These are phyloP conservation scores for Bilobella aurantiaca DNA, from an alignment of 1,140 invertebrate species.

Conservation along the genomic window DNA sequence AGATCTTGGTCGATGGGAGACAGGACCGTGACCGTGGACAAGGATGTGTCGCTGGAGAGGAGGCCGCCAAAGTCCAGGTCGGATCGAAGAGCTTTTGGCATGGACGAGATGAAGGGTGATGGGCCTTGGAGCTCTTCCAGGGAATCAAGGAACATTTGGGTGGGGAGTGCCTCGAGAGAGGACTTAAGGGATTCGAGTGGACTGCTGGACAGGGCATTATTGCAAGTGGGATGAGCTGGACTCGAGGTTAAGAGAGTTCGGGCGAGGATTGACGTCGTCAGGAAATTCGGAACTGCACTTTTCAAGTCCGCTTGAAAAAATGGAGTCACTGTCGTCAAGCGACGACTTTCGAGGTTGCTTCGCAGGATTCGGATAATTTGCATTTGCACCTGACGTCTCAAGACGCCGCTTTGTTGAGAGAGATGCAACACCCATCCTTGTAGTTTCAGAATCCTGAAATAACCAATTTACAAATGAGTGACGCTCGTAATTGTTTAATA, in stretches of 20 bases:
- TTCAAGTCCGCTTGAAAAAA: constrained; percentile 14
- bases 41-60: constrained; percentile 1
- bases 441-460: constrained; percentile 14
- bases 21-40: constrained; percentile 28
- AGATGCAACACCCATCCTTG: constrained; percentile 33
- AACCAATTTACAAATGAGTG: not conserved
- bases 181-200: constrained; percentile 28
- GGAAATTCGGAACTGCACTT: constrained; percentile 29
- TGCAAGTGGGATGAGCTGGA: not conserved
- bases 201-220: not conserved
- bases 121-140: not conserved
- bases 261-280: constrained; percentile 33
- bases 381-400: constrained; percentile 20
- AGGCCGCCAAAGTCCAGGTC: not conserved
- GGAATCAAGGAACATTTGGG: constrained; percentile 9
- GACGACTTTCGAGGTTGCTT: constrained; percentile 13
- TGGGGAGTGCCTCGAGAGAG: constrained; percentile 24
- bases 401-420: constrained; percentile 26
- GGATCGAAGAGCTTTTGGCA: not conserved
- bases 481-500: not conserved
- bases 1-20: constrained; percentile 27
- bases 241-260: constrained; percentile 25
- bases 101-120: constrained; percentile 15
- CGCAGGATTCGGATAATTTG: not conserved
- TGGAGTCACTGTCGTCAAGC: constrained; percentile 8